phyloP scores from a whole-genome alignment of 2,888 invertebrate genomes.

The Sinohyriopsis cumingii region DNA sequence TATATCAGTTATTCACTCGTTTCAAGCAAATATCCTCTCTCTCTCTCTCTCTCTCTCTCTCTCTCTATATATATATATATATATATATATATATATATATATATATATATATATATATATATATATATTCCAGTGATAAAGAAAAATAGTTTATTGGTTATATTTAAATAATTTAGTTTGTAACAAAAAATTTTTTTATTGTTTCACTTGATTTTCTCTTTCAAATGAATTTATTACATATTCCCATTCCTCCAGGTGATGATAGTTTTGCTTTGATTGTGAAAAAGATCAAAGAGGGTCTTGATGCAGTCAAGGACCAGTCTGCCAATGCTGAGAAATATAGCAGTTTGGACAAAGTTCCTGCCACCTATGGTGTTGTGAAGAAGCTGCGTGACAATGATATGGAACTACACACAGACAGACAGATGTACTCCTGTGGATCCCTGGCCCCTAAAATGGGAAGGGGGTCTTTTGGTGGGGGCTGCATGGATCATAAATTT shows the following conservation, averaged over 20 bases:
- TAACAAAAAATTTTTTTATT: too few relatives aligned
- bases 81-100: too few relatives aligned
- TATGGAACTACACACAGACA: constrained; percentile 72
- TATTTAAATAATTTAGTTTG: too few relatives aligned
- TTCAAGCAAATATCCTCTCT: too few relatives aligned
- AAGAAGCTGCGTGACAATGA: constrained; percentile 74
- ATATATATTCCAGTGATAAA: too few relatives aligned
- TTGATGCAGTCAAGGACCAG: constrained; percentile 72
- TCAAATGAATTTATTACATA: too few relatives aligned
- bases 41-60: too few relatives aligned
- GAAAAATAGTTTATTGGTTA: too few relatives aligned
- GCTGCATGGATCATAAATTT: constrained; percentile 73
- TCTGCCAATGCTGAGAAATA: constrained; percentile 72
- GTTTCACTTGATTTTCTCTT: too few relatives aligned
- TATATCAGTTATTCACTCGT: too few relatives aligned
- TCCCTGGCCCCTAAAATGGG: constrained; percentile 75
- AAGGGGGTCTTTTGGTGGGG: constrained; percentile 68
- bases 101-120: too few relatives aligned
- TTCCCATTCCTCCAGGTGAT: constrained; percentile 47
- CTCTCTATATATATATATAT: too few relatives aligned
- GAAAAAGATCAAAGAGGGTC: constrained; percentile 70
- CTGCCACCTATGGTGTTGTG: constrained; percentile 73
- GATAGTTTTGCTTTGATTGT: constrained; percentile 69
- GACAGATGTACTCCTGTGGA: constrained; percentile 76
- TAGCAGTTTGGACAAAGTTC: constrained; percentile 68